Evolutionary conservation across 2,797 vertebrate species (phyloP).

Genomic region (Tapirus indicus): DNA sequence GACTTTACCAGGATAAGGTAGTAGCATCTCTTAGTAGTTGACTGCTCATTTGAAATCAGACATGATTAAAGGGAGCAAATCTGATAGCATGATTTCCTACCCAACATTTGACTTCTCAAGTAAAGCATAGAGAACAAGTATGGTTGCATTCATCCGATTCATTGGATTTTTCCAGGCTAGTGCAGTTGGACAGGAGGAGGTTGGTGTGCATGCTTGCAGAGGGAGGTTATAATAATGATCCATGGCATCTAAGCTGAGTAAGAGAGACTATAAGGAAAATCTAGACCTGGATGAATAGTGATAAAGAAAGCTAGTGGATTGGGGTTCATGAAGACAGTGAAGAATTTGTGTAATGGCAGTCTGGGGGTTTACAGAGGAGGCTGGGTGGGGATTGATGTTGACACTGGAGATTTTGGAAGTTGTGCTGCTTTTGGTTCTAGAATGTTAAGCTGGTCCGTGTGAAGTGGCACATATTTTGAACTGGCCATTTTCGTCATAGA

Average conservation of each 20-base stretch:
- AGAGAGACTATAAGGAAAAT: too few species aligned
- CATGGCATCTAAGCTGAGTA: rapidly evolving
- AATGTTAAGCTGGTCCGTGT: not conserved
- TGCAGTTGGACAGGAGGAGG: not conserved
- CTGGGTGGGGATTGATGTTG: rapidly evolving
- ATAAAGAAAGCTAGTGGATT: too few species aligned
- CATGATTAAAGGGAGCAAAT: not conserved
- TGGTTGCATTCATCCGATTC: not conserved
- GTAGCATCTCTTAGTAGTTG: not conserved
- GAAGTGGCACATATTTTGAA: not conserved
- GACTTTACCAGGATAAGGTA: not conserved
- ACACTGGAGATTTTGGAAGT: not conserved
- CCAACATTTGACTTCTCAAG: not conserved
- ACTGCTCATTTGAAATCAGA: not conserved
- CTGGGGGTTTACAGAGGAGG: not conserved
- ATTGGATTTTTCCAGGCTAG: not conserved
- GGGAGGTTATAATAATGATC: not conserved
- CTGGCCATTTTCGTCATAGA: not conserved
- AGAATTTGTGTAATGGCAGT: not conserved
- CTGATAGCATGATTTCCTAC: not conserved
- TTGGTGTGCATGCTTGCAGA: not conserved
- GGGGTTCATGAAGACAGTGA: not conserved
- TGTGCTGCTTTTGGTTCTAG: not conserved
- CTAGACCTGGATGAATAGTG: not conserved
- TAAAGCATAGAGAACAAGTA: not conserved